Percentiles rank a stretch among this genome's conserved stretches.
phyloP scores from a whole-genome alignment of 2,888 invertebrate species.

The Chymomyza caudatula region DNA sequence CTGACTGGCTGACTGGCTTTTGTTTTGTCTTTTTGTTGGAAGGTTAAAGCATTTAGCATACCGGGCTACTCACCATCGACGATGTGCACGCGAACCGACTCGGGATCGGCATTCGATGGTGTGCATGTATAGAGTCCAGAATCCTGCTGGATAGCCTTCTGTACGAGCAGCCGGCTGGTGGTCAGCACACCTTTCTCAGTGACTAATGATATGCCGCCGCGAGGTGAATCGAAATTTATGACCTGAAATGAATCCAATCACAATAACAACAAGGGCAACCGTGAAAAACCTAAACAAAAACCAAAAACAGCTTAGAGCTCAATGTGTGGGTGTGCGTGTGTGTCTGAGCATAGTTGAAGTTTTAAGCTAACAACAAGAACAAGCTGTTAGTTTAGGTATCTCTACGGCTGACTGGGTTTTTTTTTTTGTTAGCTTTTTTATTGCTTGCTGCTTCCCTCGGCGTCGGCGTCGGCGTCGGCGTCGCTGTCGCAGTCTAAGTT shows the following conservation, averaged over 20 bases:
- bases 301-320: constrained; percentile 36
- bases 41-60: constrained; percentile 48
- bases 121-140: constrained; percentile 91
- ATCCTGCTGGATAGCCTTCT: constrained; percentile 88
- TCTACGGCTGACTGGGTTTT: background rate
- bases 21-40: background rate
- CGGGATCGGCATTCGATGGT: constrained; percentile 89
- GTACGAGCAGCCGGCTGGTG: constrained; percentile 89
- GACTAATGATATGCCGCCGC: constrained; percentile 91
- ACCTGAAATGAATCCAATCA: constrained; percentile 79
- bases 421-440: background rate
- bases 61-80: constrained; percentile 85
- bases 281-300: constrained; percentile 4
- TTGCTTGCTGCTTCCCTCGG: background rate
- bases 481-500: background rate
- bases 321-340: background rate
- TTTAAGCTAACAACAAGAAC: background rate
- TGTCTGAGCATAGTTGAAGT: background rate
- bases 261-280: background rate
- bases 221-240: constrained; percentile 93
- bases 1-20: background rate
- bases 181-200: constrained; percentile 91
- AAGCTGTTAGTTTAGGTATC: background rate
- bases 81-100: constrained; percentile 89
- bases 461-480: background rate